Conservation (phyloP, 2,797 vertebrate genomes). For the Phataginus tricuspis region DNA sequence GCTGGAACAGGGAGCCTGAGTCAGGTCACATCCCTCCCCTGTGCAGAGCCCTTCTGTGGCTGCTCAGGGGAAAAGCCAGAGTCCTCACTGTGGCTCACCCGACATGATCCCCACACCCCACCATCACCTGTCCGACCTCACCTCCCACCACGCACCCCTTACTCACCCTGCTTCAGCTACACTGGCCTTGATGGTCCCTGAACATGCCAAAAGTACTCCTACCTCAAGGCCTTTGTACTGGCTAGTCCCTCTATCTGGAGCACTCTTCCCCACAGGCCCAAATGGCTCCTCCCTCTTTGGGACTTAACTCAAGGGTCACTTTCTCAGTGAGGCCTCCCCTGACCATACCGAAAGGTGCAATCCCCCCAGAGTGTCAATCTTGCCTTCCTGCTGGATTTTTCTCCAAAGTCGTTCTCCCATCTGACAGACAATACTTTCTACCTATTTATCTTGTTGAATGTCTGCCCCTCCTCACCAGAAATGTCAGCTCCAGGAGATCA, state of each 20-base stretch:
- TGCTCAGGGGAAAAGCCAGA: background rate
- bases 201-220: background rate
- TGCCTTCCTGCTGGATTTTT: background rate
- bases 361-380: background rate
- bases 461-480: background rate
- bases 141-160: background rate
- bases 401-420: background rate
- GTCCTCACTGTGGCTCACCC: background rate
- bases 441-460: background rate
- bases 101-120: background rate
- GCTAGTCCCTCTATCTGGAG: background rate
- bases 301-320: background rate
- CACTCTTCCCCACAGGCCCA: background rate
- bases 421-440: background rate
- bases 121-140: background rate
- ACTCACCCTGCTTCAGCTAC: background rate
- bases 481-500: background rate
- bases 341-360: background rate
- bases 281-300: background rate
- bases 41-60: background rate
- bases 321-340: background rate
- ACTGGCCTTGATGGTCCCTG: background rate
- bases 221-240: slow-evolving; percentile 49
- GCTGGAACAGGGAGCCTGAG: background rate
- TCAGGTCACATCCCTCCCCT: background rate